Evolutionary conservation across 2,797 vertebrate genomes (phyloP).

Genomic region (Gephyroberyx darwinii): DNA sequence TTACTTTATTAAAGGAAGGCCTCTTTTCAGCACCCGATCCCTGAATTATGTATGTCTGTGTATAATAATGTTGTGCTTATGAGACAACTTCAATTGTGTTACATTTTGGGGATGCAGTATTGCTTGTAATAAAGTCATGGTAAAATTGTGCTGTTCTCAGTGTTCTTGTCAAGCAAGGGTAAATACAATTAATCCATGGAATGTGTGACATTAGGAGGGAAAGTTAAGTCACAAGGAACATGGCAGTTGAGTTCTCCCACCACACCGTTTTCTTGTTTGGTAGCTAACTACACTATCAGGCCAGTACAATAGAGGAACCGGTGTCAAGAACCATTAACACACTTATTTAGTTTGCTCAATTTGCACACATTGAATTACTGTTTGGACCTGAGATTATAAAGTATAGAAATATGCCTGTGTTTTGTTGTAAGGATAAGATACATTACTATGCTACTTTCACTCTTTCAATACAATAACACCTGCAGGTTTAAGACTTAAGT

Average conservation of each 20-base stretch:
- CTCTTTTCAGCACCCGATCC: constrained; percentile 22
- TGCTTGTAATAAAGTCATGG: constrained; percentile 47
- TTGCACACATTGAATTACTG: too few relatives aligned
- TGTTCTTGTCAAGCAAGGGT: neutral
- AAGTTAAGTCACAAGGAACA: constrained; percentile 27
- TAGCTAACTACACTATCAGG: constrained; percentile 24
- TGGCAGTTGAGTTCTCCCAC: constrained; percentile 7
- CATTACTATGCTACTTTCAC: neutral
- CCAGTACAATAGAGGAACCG: neutral
- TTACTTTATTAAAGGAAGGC: neutral
- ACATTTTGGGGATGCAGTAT: constrained; percentile 2
- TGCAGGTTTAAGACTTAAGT: neutral
- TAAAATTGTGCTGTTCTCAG: constrained; percentile 1
- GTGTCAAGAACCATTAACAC: neutral
- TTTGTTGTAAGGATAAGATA: neutral
- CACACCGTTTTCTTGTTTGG: constrained; percentile 21
- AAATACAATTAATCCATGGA: constrained; percentile 18
- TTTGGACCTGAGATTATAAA: neutral
- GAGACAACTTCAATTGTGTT: constrained; percentile 1
- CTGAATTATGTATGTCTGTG: constrained; percentile 7
- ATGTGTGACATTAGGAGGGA: constrained; percentile 38
- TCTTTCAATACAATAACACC: neutral
- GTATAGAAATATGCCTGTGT: too few relatives aligned
- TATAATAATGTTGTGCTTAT: constrained; percentile 20
- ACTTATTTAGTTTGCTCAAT: neutral